Conservation (phyloP, 1,140 invertebrate genomes). For the Drosophila parvula region DNA sequence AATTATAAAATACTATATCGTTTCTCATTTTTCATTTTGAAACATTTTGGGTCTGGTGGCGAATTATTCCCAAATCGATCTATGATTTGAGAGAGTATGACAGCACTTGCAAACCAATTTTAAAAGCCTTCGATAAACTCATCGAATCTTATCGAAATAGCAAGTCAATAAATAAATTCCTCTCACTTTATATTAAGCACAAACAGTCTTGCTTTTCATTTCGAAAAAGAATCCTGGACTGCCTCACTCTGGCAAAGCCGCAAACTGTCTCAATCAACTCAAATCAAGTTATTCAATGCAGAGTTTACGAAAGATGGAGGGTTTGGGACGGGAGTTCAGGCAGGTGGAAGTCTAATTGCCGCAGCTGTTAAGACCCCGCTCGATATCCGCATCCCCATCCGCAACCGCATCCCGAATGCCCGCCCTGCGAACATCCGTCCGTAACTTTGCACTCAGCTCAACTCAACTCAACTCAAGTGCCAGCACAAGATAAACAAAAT, state of each 20-base stretch:
- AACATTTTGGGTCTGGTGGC: too few relatives aligned
- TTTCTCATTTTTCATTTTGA: too few relatives aligned
- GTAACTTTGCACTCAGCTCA: conserved; percentile 64
- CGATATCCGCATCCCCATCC: conserved; percentile 13
- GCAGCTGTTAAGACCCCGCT: conserved; percentile 58
- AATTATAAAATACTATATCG: too few relatives aligned
- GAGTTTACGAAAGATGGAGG: conserved; percentile 24
- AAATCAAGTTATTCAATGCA: conserved; percentile 47
- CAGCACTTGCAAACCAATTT: background rate
- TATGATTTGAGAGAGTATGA: too few relatives aligned
- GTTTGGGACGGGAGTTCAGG: background rate
- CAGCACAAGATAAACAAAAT: conserved; percentile 72
- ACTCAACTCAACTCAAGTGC: conserved; percentile 58
- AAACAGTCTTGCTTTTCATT: background rate
- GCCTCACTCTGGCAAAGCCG: conserved; percentile 15
- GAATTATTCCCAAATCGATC: too few relatives aligned
- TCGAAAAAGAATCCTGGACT: conserved; percentile 11
- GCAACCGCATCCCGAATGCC: conserved; percentile 4
- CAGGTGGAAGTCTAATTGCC: conserved; percentile 64
- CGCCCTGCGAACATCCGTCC: conserved; percentile 19
- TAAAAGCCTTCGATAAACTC: background rate
- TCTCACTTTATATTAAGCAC: background rate
- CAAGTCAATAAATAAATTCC: conserved; percentile 4
- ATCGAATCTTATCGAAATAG: background rate
- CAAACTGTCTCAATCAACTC: conserved; percentile 45